Base-by-base conservation (phyloP, 2,113 vertebrate species). In the Pygoscelis antarcticus region DNA sequence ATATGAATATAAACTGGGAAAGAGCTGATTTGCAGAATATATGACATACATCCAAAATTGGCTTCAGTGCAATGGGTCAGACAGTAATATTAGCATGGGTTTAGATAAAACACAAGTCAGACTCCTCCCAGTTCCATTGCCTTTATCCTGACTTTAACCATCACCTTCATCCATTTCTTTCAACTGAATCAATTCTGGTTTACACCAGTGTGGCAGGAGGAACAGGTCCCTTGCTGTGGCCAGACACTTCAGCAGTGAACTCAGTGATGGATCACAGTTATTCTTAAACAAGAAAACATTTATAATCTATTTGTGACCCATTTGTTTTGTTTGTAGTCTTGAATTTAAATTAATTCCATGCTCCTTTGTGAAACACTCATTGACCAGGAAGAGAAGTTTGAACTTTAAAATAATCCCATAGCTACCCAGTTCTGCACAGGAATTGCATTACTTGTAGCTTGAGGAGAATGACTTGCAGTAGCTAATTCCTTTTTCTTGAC, bases 231-330 rank as follows among this genome's bases (percentile, higher is more conserved):
- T 89, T 93, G 70, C 74, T 90, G 49, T 65, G 55, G 54, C 74
- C 54, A 69, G 70, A 70, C 83, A 66, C 74, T 89, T 81, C n/a
- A 89, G 77, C 40, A 92, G 25, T 44, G 80, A 95, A 52, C 15
- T 17, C 22, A 18, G 44, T 83, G 81, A 91, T 77, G 66, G 83
- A 91, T 80, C 81, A 68, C 74, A 89, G 44, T 54, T 89, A 85
- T 84, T 83, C 57, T 94, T 91, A 87, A 40, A 72, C 69, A 93
- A 89, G 57, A 95, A 94, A 93, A 89, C 46, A 77, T 86, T 82
- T 92, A 71, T 69, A 93, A 95, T 89, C 77, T 83, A 51, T 71
- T 93, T 88, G 57, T 74, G 40, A 71, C 23, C 54, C 40, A 47
- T 82, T 87, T 89, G 20, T 69, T 91, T 91, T 87, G 66, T 72